Evolutionary conservation across 2,113 vertebrate genomes (phyloP), one percentile per base, ranked within the genome.

Genomic region (Cavia aperea): DNA sequence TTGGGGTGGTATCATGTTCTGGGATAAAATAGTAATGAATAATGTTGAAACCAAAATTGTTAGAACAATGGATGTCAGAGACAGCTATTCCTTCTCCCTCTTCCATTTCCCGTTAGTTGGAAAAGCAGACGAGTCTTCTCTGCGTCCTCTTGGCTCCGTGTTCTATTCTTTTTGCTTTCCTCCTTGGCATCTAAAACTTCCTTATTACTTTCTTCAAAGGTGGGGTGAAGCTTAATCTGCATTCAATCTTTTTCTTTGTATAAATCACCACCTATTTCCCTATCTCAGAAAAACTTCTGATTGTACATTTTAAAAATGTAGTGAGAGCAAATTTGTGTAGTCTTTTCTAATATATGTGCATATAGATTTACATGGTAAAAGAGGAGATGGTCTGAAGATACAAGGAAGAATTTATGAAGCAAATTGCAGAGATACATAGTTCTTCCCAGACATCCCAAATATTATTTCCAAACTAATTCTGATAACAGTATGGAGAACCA

Each of bases 11-110:
- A 94, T 81, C 51, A 91, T 31, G 23, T 43, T 90, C 95, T 94
- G 82, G n/a, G 85, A 77, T 81, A 14, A 93, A 95, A 63, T 92
- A 85, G 72, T 93, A 92, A 39, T 23, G 58, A 94, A 92, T 81
- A 78, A 58, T 46, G 72, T 9, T 81, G 43, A 94, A 95, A 94
- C 88, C 36, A 88, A 92, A 90, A 93, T 51, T 83, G 5, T n/a
- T 39, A 62, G 86, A 94, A 95, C 81, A 95, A 94, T 2, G 11
- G n/a, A 84, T 90, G 56, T 81, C 63, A 49, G 16, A n/a, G 82
- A 10, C 31, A 84, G 68, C 26, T 43, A 13, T 63, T 86, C 86
- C 33, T 56, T 81, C 63, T 56, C 43, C 29, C 49, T 62, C 26
- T 65, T 78, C 89, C 23, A 62, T 72, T 66, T 49, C 56, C n/a